phyloP scores from a whole-genome alignment of 2,888 invertebrate genomes.

The Heliconius aoede region DNA sequence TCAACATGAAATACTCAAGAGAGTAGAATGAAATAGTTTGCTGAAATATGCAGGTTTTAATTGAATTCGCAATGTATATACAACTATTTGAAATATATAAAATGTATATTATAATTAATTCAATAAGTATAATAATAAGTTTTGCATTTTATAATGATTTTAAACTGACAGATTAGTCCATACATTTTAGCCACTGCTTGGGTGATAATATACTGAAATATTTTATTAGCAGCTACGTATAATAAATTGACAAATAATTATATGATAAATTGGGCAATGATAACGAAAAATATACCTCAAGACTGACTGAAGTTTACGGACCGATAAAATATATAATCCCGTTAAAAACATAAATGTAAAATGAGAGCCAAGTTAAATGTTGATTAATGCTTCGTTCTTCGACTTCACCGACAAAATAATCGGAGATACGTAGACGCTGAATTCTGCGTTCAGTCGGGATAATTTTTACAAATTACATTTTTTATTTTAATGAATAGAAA shows the following conservation, averaged over 20 bases:
- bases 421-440: too few relatives aligned
- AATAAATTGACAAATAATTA: too few relatives aligned
- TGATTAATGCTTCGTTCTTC: too few relatives aligned
- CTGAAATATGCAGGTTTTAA: constrained; percentile 2
- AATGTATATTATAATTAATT: background rate
- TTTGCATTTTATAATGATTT: background rate
- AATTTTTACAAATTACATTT: too few relatives aligned
- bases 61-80: background rate
- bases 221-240: background rate
- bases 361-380: too few relatives aligned
- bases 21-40: constrained; percentile 1
- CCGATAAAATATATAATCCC: background rate
- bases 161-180: background rate
- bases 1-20: constrained; percentile 7
- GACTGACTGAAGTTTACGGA: background rate
- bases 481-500: too few relatives aligned
- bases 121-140: too few relatives aligned
- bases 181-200: background rate
- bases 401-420: too few relatives aligned
- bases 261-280: background rate
- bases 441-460: too few relatives aligned
- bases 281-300: background rate
- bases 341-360: too few relatives aligned
- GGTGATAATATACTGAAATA: background rate
- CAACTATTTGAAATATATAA: too few relatives aligned